Conservation (phyloP, 2,113 vertebrate genomes). For the Gavia stellata region DNA sequence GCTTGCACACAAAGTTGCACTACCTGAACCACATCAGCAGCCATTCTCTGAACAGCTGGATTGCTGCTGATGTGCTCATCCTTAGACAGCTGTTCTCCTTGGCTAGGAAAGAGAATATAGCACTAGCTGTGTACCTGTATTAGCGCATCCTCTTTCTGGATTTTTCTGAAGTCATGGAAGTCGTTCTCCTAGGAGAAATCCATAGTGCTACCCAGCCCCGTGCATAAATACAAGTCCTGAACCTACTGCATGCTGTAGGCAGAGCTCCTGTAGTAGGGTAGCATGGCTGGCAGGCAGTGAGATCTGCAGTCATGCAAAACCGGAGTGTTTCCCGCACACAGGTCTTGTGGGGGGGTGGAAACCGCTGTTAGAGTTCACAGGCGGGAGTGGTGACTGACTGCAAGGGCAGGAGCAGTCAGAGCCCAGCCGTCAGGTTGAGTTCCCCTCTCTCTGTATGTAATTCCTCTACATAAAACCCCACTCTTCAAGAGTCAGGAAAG, state of each 20-base stretch:
- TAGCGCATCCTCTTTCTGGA: background rate
- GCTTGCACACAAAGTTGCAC: background rate
- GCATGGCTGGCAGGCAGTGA: background rate
- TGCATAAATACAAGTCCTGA: background rate
- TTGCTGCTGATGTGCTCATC: background rate
- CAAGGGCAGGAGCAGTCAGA: background rate
- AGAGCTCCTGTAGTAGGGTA: background rate
- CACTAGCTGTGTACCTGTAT: background rate
- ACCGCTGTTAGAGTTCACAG: background rate
- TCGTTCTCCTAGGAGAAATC: background rate
- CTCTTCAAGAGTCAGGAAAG: background rate
- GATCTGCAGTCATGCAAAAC: background rate
- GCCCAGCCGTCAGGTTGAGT: background rate
- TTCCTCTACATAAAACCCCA: background rate
- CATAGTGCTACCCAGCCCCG: background rate
- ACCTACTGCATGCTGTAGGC: background rate
- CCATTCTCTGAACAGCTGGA: background rate
- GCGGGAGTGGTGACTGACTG: background rate
- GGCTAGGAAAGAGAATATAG: background rate
- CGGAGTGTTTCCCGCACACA: background rate
- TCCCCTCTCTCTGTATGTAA: background rate
- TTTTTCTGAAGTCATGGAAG: background rate
- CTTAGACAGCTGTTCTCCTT: background rate
- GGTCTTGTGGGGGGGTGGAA: background rate
- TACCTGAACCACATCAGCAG: background rate